Conservation (phyloP, 2,797 vertebrate genomes). For the Threskiornis aethiopicus region DNA sequence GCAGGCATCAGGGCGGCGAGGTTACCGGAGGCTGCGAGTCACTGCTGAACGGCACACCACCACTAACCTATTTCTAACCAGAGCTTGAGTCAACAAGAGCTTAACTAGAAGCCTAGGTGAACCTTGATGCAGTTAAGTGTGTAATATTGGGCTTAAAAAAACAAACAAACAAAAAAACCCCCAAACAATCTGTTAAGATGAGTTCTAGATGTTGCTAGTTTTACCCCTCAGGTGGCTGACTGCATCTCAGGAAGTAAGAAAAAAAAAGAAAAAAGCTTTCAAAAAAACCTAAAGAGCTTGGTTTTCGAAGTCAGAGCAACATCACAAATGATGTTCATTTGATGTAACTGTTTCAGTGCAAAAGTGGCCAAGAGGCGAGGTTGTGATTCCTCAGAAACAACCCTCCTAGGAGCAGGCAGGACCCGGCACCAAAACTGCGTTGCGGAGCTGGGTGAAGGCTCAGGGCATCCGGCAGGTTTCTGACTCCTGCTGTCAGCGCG, state of each 20-base stretch:
- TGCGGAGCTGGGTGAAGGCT: accelerated
- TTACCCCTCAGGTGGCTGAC: not conserved
- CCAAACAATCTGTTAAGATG: not conserved
- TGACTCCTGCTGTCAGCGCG: accelerated
- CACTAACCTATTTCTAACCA: not conserved
- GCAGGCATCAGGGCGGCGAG: accelerated
- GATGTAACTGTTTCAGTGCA: not conserved
- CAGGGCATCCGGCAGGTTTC: not conserved
- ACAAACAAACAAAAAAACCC: too few species aligned
- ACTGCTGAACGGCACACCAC: not conserved
- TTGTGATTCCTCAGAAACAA: not conserved
- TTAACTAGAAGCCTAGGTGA: not conserved
- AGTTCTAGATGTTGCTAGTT: not conserved
- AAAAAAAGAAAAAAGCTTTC: not conserved
- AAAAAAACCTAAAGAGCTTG: accelerated
- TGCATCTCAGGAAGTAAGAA: not conserved
- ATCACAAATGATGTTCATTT: too few species aligned
- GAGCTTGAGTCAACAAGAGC: not conserved
- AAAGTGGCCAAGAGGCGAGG: not conserved
- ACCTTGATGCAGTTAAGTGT: not conserved
- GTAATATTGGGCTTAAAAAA: not conserved
- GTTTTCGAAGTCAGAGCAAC: not conserved
- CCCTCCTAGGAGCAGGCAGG: not conserved
- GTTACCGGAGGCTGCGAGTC: too few species aligned
- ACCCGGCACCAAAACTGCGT: not conserved